Conservation (phyloP, 2,888 invertebrate species). For the Brachyopa scutellaris region DNA sequence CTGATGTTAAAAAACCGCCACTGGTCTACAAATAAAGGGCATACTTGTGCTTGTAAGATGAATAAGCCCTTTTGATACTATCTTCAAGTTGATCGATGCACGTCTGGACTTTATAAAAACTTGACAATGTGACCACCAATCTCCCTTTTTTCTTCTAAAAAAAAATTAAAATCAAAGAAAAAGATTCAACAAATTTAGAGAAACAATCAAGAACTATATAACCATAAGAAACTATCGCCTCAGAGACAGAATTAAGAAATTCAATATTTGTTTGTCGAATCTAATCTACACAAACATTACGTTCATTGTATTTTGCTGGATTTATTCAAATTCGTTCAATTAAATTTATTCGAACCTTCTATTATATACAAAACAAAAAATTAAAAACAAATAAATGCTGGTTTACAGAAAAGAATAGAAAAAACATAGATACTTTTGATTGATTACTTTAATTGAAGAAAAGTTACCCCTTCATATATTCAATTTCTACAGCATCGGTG, state of each 20-base stretch:
- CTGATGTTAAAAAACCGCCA: no score
- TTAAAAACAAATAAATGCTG: not conserved
- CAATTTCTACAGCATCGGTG: slow-evolving; percentile 69
- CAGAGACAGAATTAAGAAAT: no score
- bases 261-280: not conserved
- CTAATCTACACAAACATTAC: not conserved
- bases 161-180: not conserved
- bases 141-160: no score
- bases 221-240: not conserved
- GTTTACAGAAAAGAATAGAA: not conserved
- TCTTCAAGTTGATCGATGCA: no score
- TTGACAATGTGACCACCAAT: no score
- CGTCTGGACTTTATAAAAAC: no score
- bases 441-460: no score
- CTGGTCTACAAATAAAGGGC: no score
- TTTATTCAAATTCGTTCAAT: slow-evolving; percentile 26
- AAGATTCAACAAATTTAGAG: not conserved
- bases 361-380: slow-evolving; percentile 13
- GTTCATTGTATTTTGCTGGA: not conserved
- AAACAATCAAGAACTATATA: not conserved
- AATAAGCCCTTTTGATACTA: no score
- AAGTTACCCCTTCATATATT: slow-evolving; percentile 69
- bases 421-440: slow-evolving; percentile 15
- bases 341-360: slow-evolving; percentile 7
- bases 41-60: no score